A percentile compares a stretch with the other conserved stretches of the same genome.
Evolutionary conservation across 2,888 invertebrate species (phyloP).

Genomic region (Choreutis nemorana): DNA sequence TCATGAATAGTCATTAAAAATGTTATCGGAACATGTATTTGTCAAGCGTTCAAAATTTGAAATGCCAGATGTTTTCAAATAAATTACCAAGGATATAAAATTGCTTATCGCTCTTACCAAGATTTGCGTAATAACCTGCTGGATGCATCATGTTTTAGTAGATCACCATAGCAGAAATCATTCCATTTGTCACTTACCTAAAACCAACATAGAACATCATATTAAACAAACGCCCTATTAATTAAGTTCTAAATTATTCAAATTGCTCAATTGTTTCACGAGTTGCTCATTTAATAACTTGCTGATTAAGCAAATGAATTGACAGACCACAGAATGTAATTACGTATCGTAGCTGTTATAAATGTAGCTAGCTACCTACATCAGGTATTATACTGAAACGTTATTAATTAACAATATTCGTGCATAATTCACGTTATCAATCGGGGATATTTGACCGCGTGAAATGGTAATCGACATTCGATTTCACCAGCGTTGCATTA

Average conservation of each 20-base stretch:
- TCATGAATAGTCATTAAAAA: background rate
- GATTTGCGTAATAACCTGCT: constrained; percentile 62
- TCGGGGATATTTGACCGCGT: constrained; percentile 12
- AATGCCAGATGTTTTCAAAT: too few species aligned
- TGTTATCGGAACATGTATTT: background rate
- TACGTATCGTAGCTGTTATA: background rate
- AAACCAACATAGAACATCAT: constrained; percentile 28
- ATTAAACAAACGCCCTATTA: constrained; percentile 6
- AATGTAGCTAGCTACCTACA: constrained; percentile 8
- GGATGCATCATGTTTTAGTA: constrained; percentile 54
- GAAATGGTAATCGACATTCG: constrained; percentile 24
- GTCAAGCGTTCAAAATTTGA: background rate
- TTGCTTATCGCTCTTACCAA: constrained; percentile 49
- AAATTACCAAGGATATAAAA: too few species aligned
- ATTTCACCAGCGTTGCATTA: constrained; percentile 31
- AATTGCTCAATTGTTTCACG: background rate
- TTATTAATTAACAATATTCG: constrained; percentile 6
- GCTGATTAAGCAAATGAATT: constrained; percentile 21
- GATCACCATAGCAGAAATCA: constrained; percentile 48
- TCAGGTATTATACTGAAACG: constrained; percentile 7
- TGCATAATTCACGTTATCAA: constrained; percentile 9
- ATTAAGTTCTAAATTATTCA: background rate
- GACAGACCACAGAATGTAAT: constrained; percentile 29
- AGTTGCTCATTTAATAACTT: constrained; percentile 4
- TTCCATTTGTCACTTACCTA: constrained; percentile 66